Evolutionary conservation across 64 coral and sea anemone species (phyloP), one percentile per base, ranked within the genome.

Genomic region (Porites lutea): DNA sequence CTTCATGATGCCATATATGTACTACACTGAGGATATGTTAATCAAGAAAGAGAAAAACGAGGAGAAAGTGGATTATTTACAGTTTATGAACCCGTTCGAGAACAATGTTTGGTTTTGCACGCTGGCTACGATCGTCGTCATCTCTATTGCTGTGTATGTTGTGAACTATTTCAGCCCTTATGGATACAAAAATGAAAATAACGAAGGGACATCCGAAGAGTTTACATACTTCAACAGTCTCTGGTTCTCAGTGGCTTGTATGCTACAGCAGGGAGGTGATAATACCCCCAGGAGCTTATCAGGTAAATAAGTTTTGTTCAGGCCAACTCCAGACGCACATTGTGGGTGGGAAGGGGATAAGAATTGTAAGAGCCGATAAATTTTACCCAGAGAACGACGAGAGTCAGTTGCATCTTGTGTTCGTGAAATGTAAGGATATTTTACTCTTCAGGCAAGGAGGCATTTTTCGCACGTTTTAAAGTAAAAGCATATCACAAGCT

Each of bases 161-260:
- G 43, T 95, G 48, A 95, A 92, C 57, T 74, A 95, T 16, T 91
- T 75, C 16, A 87, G 75, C 68, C 94, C 94, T 13, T 82, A 91
- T 71, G 76, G 86, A 23, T 91, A 80, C 59, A 95, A 91, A 60
- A 83, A 88, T 55, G 83, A 95, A 48, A 59, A 80, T 58, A 88
- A 82, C 0, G 19, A 80, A 64, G 74, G 59, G 3, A 51, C 93
- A 2, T 85, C 92, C 1, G 69, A 70, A 2, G 89, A 95, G 44
- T 95, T 95, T 65, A 90, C 23, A 23, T 72, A 91, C 19, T 82
- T 95, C 22, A 95, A 95, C 50, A 91, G 94, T 69, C 65, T 95
- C 3, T 95, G 94, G 94, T 95, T 95, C 73, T 88, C 94, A 1
- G 27, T 95, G 76, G 89, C 94, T 44, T 95, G 94, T 69, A 95